These are phyloP conservation scores for Helicoverpa assulta DNA, from an alignment of 2,888 invertebrate genomes.

Conservation along the genomic window DNA sequence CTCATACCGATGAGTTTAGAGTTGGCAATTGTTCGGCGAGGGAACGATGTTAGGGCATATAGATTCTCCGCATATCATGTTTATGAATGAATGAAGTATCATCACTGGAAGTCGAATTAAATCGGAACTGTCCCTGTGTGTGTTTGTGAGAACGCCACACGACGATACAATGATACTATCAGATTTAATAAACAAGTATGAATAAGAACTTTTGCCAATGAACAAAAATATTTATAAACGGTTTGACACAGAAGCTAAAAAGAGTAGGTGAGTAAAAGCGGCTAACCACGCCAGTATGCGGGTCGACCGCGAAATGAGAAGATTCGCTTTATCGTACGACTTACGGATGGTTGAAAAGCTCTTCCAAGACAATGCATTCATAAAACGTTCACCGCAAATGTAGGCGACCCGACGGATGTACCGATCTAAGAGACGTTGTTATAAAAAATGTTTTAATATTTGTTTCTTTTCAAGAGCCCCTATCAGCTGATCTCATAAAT, in stretches of 20 bases:
- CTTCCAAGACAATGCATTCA: constrained; percentile 85
- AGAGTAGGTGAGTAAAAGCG: constrained; percentile 72
- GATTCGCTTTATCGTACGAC: constrained; percentile 74
- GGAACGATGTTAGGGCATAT: constrained; percentile 76
- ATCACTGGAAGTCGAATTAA: constrained; percentile 85
- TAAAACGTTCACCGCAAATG: constrained; percentile 86
- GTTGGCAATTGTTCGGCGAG: constrained; percentile 76
- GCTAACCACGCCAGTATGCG: constrained; percentile 80
- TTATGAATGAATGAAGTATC: constrained; percentile 90
- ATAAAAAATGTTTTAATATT: constrained; percentile 17
- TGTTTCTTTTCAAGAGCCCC: constrained; percentile 47
- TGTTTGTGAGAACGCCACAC: constrained; percentile 73
- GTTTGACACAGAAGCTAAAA: constrained; percentile 67
- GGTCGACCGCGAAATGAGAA: constrained; percentile 86
- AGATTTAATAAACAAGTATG: constrained; percentile 49
- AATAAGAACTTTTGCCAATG: constrained; percentile 48
- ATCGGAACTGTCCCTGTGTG: constrained; percentile 69
- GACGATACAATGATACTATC: constrained; percentile 72
- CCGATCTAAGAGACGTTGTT: constrained; percentile 32
- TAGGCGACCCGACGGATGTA: constrained; percentile 67
- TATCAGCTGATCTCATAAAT: constrained; percentile 69
- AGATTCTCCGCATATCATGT: constrained; percentile 72
- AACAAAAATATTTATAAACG: constrained; percentile 54
- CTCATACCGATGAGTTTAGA: constrained; percentile 74
- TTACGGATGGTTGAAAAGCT: constrained; percentile 74